Conservation (phyloP, 2,888 invertebrate species). For the Marronus borbonicus region DNA sequence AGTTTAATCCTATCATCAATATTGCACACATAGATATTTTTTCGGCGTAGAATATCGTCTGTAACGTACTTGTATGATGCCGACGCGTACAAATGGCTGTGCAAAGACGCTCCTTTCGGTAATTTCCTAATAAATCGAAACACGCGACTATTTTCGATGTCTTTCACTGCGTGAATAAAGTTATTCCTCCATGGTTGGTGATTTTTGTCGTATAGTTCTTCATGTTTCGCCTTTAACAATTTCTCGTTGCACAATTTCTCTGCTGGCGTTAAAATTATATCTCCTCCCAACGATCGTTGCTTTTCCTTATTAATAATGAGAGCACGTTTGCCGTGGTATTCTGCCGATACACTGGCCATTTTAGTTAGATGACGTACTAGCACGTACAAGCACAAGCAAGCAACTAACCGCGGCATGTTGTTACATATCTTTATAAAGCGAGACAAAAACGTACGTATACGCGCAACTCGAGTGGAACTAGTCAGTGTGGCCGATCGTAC, state of each 20-base stretch:
- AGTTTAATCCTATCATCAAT: conserved; percentile 60
- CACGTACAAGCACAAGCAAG: not conserved
- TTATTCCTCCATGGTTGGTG: conserved; percentile 76
- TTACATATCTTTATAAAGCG: not conserved
- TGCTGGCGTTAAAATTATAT: conserved; percentile 50
- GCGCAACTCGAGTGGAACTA: not conserved
- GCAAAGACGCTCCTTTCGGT: conserved; percentile 82
- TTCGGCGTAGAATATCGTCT: conserved; percentile 74
- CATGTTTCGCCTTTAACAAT: conserved; percentile 54
- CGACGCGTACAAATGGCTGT: conserved; percentile 79
- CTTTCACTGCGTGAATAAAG: conserved; percentile 74
- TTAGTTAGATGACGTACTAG: not conserved
- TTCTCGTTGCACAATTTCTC: conserved; percentile 55
- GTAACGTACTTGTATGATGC: conserved; percentile 74
- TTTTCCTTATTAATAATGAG: conserved; percentile 53
- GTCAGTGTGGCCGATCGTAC: not conserved
- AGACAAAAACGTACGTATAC: not conserved
- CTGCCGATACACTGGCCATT: not conserved
- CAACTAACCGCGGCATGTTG: not conserved
- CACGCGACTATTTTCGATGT: conserved; percentile 76
- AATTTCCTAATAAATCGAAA: conserved; percentile 77
- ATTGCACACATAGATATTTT: conserved; percentile 74
- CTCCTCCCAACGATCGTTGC: conserved; percentile 52
- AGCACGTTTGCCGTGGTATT: not conserved
- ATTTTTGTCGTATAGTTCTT: conserved; percentile 53